These are phyloP conservation scores for Drosophila pectinifera DNA, from an alignment of 1,140 invertebrate species.

Conservation along the genomic window DNA sequence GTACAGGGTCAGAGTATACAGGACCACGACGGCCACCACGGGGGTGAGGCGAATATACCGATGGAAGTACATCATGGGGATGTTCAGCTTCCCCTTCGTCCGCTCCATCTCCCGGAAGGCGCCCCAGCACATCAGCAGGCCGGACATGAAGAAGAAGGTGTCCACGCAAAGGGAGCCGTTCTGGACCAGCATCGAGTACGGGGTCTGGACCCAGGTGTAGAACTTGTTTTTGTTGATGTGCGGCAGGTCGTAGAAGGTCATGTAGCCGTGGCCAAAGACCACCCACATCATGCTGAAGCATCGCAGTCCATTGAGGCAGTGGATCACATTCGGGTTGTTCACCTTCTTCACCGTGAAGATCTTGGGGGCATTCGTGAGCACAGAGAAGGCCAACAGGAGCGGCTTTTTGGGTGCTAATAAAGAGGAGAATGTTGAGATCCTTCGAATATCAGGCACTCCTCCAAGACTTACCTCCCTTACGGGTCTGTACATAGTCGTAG, in stretches of 20 bases:
- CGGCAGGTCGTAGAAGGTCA: slow-evolving; percentile 74
- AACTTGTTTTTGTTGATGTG: slow-evolving; percentile 68
- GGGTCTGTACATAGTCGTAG: slow-evolving; percentile 75
- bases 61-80: slow-evolving; percentile 86
- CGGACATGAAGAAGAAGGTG: slow-evolving; percentile 89
- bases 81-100: slow-evolving; percentile 85
- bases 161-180: slow-evolving; percentile 89
- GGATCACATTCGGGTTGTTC: slow-evolving; percentile 81
- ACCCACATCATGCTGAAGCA: slow-evolving; percentile 90
- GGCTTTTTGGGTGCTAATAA: slow-evolving; percentile 62
- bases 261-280: slow-evolving; percentile 87
- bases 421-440: too few relatives aligned
- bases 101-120: slow-evolving; percentile 89
- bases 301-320: slow-evolving; percentile 87
- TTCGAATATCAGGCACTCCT: too few relatives aligned
- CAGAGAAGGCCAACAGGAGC: slow-evolving; percentile 71
- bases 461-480: slow-evolving; percentile 57
- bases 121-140: slow-evolving; percentile 88
- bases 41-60: slow-evolving; percentile 87
- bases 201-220: slow-evolving; percentile 83
- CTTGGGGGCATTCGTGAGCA: slow-evolving; percentile 77
- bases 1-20: slow-evolving; percentile 86
- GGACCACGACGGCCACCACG: slow-evolving; percentile 86
- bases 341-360: slow-evolving; percentile 78
- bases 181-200: slow-evolving; percentile 87